Base-by-base conservation (phyloP, 2,888 invertebrate genomes). In the Xylota sylvarum region DNA sequence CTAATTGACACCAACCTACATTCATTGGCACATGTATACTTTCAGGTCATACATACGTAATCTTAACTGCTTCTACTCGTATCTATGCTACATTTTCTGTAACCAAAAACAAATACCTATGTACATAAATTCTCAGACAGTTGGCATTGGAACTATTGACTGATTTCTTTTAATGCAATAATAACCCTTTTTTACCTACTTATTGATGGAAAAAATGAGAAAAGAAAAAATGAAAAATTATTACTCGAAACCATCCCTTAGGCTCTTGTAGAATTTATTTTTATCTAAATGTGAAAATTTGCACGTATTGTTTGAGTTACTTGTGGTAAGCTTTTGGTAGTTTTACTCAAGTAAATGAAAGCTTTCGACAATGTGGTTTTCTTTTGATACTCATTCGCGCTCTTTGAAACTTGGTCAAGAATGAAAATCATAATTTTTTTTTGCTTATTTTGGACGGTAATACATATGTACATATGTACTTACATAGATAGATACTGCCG, bases 91-190 rank as follows among this genome's bases (percentile, higher is more conserved):
- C 30, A 52, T n/a, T 14, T 56, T 56, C 6, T 14, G 5, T 14
- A 6, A 19, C 9, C n/a, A 27, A 10, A 32, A 12, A 40, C 19
- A 69, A 43, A 30, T 30, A n/a, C n/a, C n/a, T n/a, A n/a, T n/a
- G n/a, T n/a, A 23, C 23, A 23, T 23, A 43, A 58, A 30, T 37
- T 67, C 30, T 32, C 67, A 67, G 46, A 67, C 72, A 62, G 9
- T 76, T 85, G 85, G 80, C 85, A 85, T 85, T 85, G 85, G 35
- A 76, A 80, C 70, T 85, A 85, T 85, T 85, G 85, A 85, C 73
- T 84, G 40, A 32, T 67, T 70, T 56, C 17, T 9, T 52, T 14
- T 67, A 62, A 76, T 70, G 46, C 35, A 79, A 85, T 76, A 85
- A 80, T 85, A 80, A 81, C 72, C 76, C 76, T 55, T 76, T 55